Evolutionary conservation across 2,888 invertebrate genomes (phyloP).

Genomic region (Dinocampus coccinellae): DNA sequence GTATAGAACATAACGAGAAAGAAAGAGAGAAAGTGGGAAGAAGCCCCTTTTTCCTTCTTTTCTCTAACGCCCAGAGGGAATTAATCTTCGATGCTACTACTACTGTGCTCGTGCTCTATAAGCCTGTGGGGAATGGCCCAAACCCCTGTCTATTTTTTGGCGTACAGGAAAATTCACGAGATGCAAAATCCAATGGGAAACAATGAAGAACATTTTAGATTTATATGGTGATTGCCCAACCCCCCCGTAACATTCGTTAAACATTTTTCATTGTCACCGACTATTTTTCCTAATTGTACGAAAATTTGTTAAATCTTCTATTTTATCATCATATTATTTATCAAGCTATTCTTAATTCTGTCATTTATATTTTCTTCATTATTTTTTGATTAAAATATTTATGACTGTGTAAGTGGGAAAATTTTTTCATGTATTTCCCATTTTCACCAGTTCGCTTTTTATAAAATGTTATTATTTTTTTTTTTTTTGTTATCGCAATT

Average conservation of each 20-base stretch:
- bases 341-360: background rate
- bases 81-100: conserved; percentile 40
- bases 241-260: background rate
- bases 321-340: background rate
- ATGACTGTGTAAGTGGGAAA: background rate
- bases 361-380: background rate
- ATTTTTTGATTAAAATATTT: background rate
- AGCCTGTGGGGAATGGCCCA: conserved; percentile 28
- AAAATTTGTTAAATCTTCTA: background rate
- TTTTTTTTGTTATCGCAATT: background rate
- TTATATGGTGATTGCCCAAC: conserved; percentile 18
- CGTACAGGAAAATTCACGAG: conserved; percentile 21
- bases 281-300: background rate
- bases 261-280: background rate
- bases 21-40: background rate
- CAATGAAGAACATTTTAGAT: conserved; percentile 25
- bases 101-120: conserved; percentile 27
- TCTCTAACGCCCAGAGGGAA: conserved; percentile 28
- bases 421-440: no score
- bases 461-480: no score
- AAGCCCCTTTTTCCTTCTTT: background rate
- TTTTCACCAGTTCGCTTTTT: background rate
- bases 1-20: conserved; percentile 24
- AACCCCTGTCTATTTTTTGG: conserved; percentile 16
- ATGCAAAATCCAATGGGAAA: conserved; percentile 25